Conservation (phyloP, 2,113 vertebrate species). For the Rhodinocichla rosea region DNA sequence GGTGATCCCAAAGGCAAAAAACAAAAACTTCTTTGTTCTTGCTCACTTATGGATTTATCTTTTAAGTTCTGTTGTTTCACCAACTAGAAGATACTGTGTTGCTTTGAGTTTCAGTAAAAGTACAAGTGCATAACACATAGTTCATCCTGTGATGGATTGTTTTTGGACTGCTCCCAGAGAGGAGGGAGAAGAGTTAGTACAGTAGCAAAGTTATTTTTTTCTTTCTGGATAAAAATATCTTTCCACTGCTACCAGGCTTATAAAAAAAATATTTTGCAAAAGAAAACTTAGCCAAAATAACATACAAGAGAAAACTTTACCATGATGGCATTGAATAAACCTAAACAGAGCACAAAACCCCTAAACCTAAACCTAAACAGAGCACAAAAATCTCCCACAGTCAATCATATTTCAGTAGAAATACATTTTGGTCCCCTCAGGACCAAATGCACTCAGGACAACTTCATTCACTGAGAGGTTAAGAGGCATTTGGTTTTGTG, state of each 20-base stretch:
- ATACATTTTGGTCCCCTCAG: not conserved
- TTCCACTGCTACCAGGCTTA: not conserved
- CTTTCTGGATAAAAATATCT: slow-evolving; percentile 23
- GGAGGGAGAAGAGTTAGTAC: not conserved
- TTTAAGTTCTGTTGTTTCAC: not conserved
- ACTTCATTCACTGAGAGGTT: not conserved
- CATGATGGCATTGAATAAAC: slow-evolving; percentile 24
- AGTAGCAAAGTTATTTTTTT: slow-evolving; percentile 26
- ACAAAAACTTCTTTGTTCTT: not conserved
- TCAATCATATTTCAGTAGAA: not conserved
- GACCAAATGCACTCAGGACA: not conserved
- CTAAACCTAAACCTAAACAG: not conserved
- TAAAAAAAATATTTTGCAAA: slow-evolving; percentile 24
- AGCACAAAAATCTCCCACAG: not conserved
- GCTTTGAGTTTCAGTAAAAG: not conserved
- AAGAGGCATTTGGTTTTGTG: not conserved
- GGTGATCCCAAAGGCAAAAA: not conserved
- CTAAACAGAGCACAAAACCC: not conserved
- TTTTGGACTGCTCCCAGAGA: not conserved
- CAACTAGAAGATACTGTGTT: not conserved
- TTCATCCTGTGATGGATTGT: not conserved
- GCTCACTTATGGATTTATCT: not conserved
- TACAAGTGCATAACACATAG: not conserved
- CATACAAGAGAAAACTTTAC: slow-evolving; percentile 1
- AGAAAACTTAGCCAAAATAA: slow-evolving; percentile 42